Base-by-base conservation (phyloP, 1,140 invertebrate species). In the Pristionchus pacificus region DNA sequence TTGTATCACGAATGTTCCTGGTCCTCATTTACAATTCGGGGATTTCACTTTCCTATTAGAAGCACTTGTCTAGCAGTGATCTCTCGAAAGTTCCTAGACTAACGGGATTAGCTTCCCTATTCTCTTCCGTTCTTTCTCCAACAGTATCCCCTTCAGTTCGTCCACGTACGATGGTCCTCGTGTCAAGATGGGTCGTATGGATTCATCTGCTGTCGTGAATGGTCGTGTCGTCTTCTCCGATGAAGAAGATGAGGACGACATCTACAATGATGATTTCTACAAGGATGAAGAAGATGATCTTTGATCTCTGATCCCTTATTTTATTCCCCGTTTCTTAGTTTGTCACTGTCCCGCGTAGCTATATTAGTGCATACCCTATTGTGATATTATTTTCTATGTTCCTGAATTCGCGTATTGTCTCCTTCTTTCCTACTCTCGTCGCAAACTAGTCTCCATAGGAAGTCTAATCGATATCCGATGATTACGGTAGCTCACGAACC, bases 211-310 rank as follows among this genome's bases (percentile, higher is more conserved):
- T 10, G 38, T 49, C 19, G 38, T 6, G 6, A 49, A 49, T 49
- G n/a, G n/a, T n/a, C 38, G 38, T 19, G 19, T 68, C n/a, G 33
- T 60, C n/a, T 68, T 68, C 58, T 68, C 66, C 15, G 66, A 68
- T 25, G n/a, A n/a, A n/a, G 66, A 68, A 33, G 66, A 68, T n/a
- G 66, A 68, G 60, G 66, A 68, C 27, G 55, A 49, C 38, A n/a
- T 66, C 24, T 66, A 66, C 19, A 57, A 58, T 55, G 65, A 66
- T 29, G 28, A 58, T 29, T 38, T 58, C 32, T 57, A 58, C 15
- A 57, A 66, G 2, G 65, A 66, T 3, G 57, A 27, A 49, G 29
- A 63, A 24, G 1, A n/a, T 3, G 19, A 24, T 32, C 14, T 2
- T 63, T 31, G 10, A n/a, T 2, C 25, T 32, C 25, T 2, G 31